Base-by-base conservation (phyloP, 1,140 invertebrate species). In the Plectus sambesii region DNA sequence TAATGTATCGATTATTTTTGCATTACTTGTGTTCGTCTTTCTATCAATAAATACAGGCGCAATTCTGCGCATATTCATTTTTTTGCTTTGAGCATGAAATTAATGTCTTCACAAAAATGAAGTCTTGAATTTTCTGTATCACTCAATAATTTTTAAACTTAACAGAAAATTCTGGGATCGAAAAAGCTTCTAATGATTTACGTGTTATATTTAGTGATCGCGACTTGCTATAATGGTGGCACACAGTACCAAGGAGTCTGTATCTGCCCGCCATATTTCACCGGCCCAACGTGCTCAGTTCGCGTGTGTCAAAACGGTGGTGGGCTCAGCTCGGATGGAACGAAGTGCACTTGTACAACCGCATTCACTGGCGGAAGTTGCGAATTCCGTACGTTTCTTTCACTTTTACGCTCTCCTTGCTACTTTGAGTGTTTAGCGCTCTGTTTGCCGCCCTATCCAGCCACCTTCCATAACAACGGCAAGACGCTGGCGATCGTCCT, bases 281-380 rank as follows among this genome's bases (percentile, higher is more conserved):
- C 20, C 3, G 56, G 56, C 27, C 5, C 20, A 12, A 42, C 25
- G 2, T 58, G 56, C 36, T 20, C 29, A 6, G 45, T 19, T 24
- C 48, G 42, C 20, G 37, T 56, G 22, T 58, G 56, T 24, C 44
- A 45, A 20, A 58, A 58, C 15, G 50, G 43, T 26, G 56, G 56
- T 33, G 15, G 36, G 1, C 36, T 42, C 9, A 36, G 39, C n/a
- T 37, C 15, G 8, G 22, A 45, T 12, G 54, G 44, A n/a, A n/a
- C n/a, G 19, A 12, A 22, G 17, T 58, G 56, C 27, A 36, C 27
- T 2, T 58, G 56, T 29, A 24, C 42, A 2, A 27, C 49, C 35
- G 41, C 47, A 22, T 58, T 46, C 37, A 42, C 29, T 5, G 56
- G 56, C 2, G 36, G 30, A 9, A 40, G 36, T 42, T 58, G 56